Evolutionary conservation across 2,797 vertebrate genomes (phyloP).

Genomic region (Falco peregrinus): DNA sequence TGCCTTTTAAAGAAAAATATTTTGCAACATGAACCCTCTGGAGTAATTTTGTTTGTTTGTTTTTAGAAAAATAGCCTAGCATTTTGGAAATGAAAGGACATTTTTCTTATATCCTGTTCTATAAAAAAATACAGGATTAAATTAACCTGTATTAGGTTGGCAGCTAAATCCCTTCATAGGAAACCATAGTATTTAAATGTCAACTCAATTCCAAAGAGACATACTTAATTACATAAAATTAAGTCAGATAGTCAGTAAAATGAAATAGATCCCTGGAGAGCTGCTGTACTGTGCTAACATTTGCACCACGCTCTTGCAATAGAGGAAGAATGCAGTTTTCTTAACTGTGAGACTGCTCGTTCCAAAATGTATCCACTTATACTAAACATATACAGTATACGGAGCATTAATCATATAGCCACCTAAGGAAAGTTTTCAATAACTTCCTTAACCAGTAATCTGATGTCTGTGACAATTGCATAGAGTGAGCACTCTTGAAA

Average conservation of each 20-base stretch:
- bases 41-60: neutral
- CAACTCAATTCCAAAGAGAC: neutral
- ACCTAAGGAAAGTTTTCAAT: neutral
- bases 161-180: neutral
- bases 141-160: neutral
- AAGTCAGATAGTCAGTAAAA: neutral
- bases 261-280: neutral
- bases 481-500: neutral
- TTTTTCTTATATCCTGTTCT: neutral
- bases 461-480: neutral
- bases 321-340: neutral
- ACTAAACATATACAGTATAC: neutral
- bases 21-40: neutral
- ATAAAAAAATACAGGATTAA: neutral
- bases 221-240: neutral
- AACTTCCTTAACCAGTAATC: neutral
- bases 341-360: neutral
- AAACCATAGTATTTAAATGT: neutral
- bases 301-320: neutral
- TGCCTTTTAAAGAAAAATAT: neutral
- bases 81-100: neutral
- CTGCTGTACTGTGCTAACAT: neutral
- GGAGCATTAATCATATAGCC: fast-evolving
- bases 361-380: neutral
- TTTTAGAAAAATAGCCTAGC: neutral